These are phyloP conservation scores for Ancistrus triradiatus DNA, from an alignment of 2,113 vertebrate species.

Conservation along the genomic window DNA sequence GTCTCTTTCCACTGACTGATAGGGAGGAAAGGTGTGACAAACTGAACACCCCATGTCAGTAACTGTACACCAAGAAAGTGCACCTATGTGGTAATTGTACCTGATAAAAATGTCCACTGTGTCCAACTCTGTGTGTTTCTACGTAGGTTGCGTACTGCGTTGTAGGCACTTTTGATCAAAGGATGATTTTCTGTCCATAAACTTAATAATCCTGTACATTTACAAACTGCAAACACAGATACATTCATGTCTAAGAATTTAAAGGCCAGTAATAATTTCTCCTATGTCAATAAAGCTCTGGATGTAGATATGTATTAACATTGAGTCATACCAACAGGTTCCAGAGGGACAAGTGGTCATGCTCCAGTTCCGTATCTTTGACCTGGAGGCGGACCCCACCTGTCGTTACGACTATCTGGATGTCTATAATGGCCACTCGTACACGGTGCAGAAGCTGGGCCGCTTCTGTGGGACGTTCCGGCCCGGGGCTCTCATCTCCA, in stretches of 20 bases:
- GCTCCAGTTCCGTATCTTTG: conserved; percentile 84
- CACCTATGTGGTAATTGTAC: too few species aligned
- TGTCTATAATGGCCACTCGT: conserved; percentile 76
- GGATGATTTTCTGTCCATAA: too few species aligned
- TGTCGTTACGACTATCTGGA: conserved; percentile 86
- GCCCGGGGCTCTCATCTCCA: conserved; percentile 79
- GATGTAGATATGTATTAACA: neutral
- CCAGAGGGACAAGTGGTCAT: conserved; percentile 81
- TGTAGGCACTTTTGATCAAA: too few species aligned
- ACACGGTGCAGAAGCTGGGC: conserved; percentile 74
- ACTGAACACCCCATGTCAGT: too few species aligned
- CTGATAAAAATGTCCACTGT: too few species aligned
- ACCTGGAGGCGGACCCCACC: conserved; percentile 80
- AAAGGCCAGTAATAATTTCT: neutral
- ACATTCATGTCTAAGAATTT: neutral
- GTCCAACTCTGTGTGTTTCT: too few species aligned
- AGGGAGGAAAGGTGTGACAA: too few species aligned
- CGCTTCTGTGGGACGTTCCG: conserved; percentile 87
- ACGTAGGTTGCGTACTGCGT: too few species aligned
- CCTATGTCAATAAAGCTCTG: neutral
- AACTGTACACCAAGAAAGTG: too few species aligned
- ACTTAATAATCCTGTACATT: too few species aligned
- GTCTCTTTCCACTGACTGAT: too few species aligned
- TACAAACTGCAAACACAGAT: neutral
- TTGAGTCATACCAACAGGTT: conserved; percentile 64